These are phyloP conservation scores for Yponomeuta evonymella DNA, from an alignment of 2,888 invertebrate species.

Conservation along the genomic window DNA sequence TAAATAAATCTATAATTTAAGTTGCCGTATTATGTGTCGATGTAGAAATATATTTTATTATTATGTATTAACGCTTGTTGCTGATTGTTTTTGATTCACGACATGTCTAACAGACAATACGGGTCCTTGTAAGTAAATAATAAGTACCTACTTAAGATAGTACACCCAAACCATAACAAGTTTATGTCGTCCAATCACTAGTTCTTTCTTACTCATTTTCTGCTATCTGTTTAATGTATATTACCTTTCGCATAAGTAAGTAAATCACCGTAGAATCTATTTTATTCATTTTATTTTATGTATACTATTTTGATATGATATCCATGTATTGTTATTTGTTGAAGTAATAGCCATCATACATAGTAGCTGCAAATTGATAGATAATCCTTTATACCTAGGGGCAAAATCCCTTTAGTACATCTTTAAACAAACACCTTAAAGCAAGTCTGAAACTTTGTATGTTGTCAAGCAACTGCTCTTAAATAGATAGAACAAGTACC, in stretches of 20 bases:
- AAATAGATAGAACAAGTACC: too few relatives aligned
- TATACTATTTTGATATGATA: too few relatives aligned
- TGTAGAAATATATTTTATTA: background rate
- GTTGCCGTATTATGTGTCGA: background rate
- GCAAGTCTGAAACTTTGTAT: too few relatives aligned
- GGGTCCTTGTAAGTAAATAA: constrained; percentile 68
- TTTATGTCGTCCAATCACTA: background rate
- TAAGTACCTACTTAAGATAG: constrained; percentile 19
- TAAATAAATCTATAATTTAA: background rate
- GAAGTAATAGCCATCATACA: too few relatives aligned
- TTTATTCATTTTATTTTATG: too few relatives aligned
- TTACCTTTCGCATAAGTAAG: background rate
- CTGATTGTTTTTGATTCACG: background rate
- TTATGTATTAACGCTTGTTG: constrained; percentile 6
- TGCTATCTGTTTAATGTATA: background rate
- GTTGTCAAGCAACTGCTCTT: too few relatives aligned
- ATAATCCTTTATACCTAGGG: too few relatives aligned
- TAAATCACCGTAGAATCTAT: too few relatives aligned
- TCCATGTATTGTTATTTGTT: too few relatives aligned
- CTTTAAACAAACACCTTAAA: too few relatives aligned
- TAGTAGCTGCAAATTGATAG: too few relatives aligned
- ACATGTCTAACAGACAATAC: constrained; percentile 50
- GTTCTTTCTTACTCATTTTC: background rate
- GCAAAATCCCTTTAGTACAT: too few relatives aligned
- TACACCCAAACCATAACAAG: background rate